Evolutionary conservation across 35 echinoderm and acorn worm species (phyloP).

Genomic region (Ophiothrix spiculata): DNA sequence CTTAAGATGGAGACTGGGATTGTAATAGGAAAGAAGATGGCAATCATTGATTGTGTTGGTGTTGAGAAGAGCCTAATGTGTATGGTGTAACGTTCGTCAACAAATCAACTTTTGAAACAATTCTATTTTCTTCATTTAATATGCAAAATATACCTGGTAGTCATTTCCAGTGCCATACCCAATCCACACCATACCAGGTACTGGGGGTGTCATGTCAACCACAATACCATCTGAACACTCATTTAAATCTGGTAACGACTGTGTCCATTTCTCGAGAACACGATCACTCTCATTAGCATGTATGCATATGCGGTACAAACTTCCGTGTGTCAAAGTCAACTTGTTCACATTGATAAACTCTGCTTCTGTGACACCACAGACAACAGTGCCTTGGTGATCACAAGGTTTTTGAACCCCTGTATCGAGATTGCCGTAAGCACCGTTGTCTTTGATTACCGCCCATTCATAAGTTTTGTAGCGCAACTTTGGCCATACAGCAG

Average conservation of each 20-base stretch:
- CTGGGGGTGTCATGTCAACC: constrained; percentile 37
- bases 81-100: no score
- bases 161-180: not conserved
- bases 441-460: constrained; percentile 11
- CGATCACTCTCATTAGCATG: constrained; percentile 23
- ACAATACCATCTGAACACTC: constrained; percentile 41
- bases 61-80: no score
- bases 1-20: not conserved
- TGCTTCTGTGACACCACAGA: constrained; percentile 22
- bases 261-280: constrained; percentile 19
- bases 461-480: constrained; percentile 21
- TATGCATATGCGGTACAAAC: constrained; percentile 34
- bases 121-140: no score
- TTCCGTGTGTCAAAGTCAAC: not conserved
- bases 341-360: not conserved
- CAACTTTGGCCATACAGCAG: constrained; percentile 43
- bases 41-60: not conserved
- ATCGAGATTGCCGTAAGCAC: constrained; percentile 12
- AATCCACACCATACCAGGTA: constrained; percentile 33
- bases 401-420: constrained; percentile 19
- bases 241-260: constrained; percentile 10
- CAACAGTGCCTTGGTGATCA: not conserved
- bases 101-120: no score
- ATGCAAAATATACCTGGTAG: constrained; percentile 42
- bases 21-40: not conserved